Evolutionary conservation across 92 coral and sea anemone species (phyloP).

Genomic region (Muricea muricata): DNA sequence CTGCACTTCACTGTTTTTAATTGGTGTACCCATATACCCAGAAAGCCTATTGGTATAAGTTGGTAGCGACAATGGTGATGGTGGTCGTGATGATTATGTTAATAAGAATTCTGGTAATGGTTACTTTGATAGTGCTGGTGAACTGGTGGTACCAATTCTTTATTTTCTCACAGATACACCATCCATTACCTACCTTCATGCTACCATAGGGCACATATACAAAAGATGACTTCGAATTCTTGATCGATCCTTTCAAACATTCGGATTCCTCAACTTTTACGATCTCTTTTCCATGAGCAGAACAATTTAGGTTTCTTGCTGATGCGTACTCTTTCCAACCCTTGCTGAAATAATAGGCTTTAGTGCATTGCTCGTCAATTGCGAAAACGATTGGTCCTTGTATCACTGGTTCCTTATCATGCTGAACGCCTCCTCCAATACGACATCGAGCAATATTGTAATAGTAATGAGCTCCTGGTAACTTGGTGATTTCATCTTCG

Average conservation of each 20-base stretch:
- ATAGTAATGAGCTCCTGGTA: conserved; percentile 5
- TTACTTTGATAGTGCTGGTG: neutral
- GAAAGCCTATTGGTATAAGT: too few species aligned
- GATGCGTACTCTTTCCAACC: conserved; percentile 13
- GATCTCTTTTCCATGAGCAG: neutral
- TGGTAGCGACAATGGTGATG: too few species aligned
- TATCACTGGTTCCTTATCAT: neutral
- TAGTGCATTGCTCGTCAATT: neutral
- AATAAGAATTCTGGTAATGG: neutral
- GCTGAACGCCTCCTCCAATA: conserved; percentile 22
- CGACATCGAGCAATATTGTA: conserved; percentile 6
- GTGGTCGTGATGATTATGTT: neutral
- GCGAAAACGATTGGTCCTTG: conserved; percentile 25
- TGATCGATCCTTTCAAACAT: conserved; percentile 17
- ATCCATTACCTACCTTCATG: neutral
- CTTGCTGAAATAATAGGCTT: conserved; percentile 1
- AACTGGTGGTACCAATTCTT: neutral
- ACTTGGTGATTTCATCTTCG: neutral
- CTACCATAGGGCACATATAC: neutral
- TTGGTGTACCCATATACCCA: too few species aligned
- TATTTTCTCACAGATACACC: neutral
- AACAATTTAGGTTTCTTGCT: conserved; percentile 18
- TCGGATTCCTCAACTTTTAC: neutral
- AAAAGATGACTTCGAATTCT: conserved; percentile 12
- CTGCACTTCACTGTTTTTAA: too few species aligned